Evolutionary conservation across 2,888 invertebrate genomes (phyloP), one percentile per base, ranked within the genome.

Genomic region (Colletes collaris): DNA sequence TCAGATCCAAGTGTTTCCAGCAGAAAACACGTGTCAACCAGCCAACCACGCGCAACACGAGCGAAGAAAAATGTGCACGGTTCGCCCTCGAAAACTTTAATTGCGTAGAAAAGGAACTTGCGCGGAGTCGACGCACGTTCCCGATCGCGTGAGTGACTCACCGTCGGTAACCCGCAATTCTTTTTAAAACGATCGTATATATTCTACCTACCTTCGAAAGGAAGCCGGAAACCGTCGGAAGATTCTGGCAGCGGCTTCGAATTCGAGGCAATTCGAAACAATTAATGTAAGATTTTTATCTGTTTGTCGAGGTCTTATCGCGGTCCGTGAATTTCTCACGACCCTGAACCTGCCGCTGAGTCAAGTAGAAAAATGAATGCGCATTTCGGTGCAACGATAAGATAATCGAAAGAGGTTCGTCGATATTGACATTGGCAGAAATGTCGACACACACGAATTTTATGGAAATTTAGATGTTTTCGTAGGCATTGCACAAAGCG

Each of bases 301-400:
- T n/a, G n/a, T 13, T 10, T 16, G 2, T 40, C 13, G 40, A n/a
- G 44, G 40, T 19, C 60, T 37, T 44, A 11, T 13, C 46, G 19
- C 13, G 16, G 27, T 44, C 56, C 1, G 37, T 44, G 44, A 71
- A 37, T 59, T 65, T 73, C 73, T 62, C 73, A 60, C 60, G 27
- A 53, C 67, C 67, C 67, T 67, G 73, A 73, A 73, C 46, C 37
- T 60, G 73, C 53, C 53, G 73, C 53, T 53, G 19, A 66, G 49
- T 52, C 52, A 52, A 55, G 10, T 16, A 44, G 44, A 55, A 67
- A 73, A 73, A 67, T 67, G 73, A 73, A 55, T 11, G 50, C 49
- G 8, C 37, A 64, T 59, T 71, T 19, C 52, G 53, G 1, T 40
- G 19, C 5, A 8, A 19, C 8, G 66, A 76, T 76, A 73, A 66